phyloP scores from a whole-genome alignment of 2,888 invertebrate species.

The Agrochola litura region DNA sequence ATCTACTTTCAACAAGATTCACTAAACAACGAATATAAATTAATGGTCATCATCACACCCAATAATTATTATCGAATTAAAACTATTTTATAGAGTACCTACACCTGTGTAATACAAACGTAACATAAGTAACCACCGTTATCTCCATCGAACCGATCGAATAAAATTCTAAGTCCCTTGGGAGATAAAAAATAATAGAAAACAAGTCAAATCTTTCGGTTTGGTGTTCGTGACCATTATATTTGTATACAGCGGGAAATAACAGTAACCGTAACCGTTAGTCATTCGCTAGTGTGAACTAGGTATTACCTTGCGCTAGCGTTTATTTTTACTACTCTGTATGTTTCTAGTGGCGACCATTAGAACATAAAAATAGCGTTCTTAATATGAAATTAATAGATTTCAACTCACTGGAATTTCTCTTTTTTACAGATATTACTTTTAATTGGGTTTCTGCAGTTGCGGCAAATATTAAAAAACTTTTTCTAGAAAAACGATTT shows the following conservation, averaged over 20 bases:
- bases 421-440: slow-evolving; percentile 50
- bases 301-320: slow-evolving; percentile 64
- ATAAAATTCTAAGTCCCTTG: slow-evolving; percentile 55
- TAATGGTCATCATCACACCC: slow-evolving; percentile 29
- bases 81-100: slow-evolving; percentile 17
- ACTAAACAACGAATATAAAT: slow-evolving; percentile 12
- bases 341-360: slow-evolving; percentile 48
- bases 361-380: slow-evolving; percentile 56
- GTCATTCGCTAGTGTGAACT: slow-evolving; percentile 68
- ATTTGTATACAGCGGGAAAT: slow-evolving; percentile 67
- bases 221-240: slow-evolving; percentile 63
- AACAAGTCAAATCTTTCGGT: slow-evolving; percentile 65
- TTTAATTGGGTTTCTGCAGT: slow-evolving; percentile 37
- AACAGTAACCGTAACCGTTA: slow-evolving; percentile 67
- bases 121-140: slow-evolving; percentile 43
- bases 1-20: slow-evolving; percentile 17
- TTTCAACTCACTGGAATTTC: slow-evolving; percentile 58
- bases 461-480: slow-evolving; percentile 21
- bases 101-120: slow-evolving; percentile 39
- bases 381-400: slow-evolving; percentile 56
- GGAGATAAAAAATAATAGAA: slow-evolving; percentile 65
- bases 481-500: slow-evolving; percentile 31
- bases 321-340: slow-evolving; percentile 64
- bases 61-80: slow-evolving; percentile 37
- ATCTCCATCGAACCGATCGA: slow-evolving; percentile 54